Evolutionary conservation across 2,888 invertebrate genomes (phyloP), one percentile per base, ranked within the genome.

Genomic region (Zaprionus obscuricornis): DNA sequence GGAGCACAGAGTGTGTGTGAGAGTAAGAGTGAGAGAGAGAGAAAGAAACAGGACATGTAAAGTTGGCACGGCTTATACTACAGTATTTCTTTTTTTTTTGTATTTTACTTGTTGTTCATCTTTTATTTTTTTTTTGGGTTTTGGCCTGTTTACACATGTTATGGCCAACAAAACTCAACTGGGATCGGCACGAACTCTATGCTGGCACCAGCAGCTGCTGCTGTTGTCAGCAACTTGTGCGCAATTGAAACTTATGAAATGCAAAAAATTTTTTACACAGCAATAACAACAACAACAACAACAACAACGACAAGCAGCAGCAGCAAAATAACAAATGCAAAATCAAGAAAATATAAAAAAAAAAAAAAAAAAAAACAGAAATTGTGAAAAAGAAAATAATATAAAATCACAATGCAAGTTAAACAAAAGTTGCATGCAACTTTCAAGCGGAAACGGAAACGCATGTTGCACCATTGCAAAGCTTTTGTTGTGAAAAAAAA

Each of bases 181-280:
- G 66, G 58, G 59, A 65, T 51, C 60, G 50, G 34, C 33, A 18
- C 8, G 13, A 39, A 26, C 39, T 34, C 11, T 36, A 11, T 24
- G 43, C 26, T 10, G 55, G n/a, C n/a, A n/a, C 34, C 50, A 47
- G 20, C 29, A 37, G 47, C 40, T 34, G 10, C 46, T 60, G 67
- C 62, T 46, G 77, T 77, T 84, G 78, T 79, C 78, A 81, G 82
- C 78, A 84, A 77, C 81, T 81, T 73, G 77, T 59, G 85, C 68
- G 76, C 77, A 83, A 79, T 79, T 81, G 82, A 79, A 79, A 81
- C 77, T 76, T 81, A 81, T 66, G 67, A 81, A 81, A 79, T 66
- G 71, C 64, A 76, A 79, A 76, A 84, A 66, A n/a, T n/a, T 57
- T 42, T 62, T 22, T 60, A 39, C 22, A 43, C 13, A 43, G 2